A percentile compares a stretch with the other conserved stretches of the same genome.
phyloP scores from a whole-genome alignment of 2,888 invertebrate genomes.

The Ophion costatus region DNA sequence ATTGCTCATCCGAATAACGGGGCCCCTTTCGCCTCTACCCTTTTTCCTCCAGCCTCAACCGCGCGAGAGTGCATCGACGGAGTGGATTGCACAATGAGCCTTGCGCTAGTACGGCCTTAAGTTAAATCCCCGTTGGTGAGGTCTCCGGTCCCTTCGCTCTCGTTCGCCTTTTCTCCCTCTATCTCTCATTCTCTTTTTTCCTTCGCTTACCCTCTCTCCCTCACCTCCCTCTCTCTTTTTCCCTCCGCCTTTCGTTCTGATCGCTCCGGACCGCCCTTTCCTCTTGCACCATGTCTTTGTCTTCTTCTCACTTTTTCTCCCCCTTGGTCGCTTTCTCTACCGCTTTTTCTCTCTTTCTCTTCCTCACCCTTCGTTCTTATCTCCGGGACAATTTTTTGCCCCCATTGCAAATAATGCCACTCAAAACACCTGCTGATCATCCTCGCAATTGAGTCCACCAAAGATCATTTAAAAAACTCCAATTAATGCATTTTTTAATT shows the following conservation, averaged over 20 bases:
- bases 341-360: no score
- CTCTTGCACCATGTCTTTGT: no score
- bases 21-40: constrained; percentile 11
- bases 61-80: constrained; percentile 24
- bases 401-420: no score
- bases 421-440: no score
- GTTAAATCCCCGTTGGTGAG: background rate
- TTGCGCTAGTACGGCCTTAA: constrained; percentile 14
- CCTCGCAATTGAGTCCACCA: no score
- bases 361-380: no score
- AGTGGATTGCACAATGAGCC: constrained; percentile 41
- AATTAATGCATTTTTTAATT: no score
- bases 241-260: background rate
- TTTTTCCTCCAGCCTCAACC: constrained; percentile 46
- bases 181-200: background rate
- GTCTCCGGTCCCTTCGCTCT: background rate
- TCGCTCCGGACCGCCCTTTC: no score
- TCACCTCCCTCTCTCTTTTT: constrained; percentile 18
- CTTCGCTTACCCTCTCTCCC: constrained; percentile 23
- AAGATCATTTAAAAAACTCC: no score
- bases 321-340: no score
- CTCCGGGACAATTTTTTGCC: no score
- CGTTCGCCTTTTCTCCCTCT: background rate
- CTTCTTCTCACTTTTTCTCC: background rate
- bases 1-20: constrained; percentile 56